These are phyloP conservation scores for Pipra filicauda DNA, from an alignment of 2,113 vertebrate species.

Conservation along the genomic window DNA sequence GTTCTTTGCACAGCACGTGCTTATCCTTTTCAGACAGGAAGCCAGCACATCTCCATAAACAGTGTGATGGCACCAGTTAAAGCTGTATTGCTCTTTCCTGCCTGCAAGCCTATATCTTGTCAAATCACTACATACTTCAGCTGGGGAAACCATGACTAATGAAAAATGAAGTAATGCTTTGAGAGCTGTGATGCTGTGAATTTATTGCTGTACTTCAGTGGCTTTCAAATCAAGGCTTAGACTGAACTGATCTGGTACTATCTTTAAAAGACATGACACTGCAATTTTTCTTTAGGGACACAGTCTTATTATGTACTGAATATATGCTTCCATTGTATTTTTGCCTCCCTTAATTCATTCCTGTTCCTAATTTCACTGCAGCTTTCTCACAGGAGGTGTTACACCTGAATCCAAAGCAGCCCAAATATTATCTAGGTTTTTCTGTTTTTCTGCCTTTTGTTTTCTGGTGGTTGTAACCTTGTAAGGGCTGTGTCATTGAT, in stretches of 20 bases:
- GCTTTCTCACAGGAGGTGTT: not conserved
- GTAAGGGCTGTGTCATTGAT: not conserved
- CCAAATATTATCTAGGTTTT: not conserved
- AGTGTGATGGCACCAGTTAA: not conserved
- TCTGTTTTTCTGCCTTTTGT: not conserved
- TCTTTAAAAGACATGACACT: not conserved
- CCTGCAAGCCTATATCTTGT: constrained; percentile 7
- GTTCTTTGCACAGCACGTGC: constrained; percentile 5
- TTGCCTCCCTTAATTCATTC: not conserved
- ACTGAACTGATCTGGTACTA: not conserved
- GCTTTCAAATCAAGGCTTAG: not conserved
- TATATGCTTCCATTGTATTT: not conserved
- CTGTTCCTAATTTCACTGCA: not conserved
- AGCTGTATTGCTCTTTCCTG: constrained; percentile 16
- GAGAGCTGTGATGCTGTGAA: not conserved
- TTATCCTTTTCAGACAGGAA: constrained; percentile 4
- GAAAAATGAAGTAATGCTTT: not conserved
- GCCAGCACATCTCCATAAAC: not conserved
- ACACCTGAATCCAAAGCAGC: not conserved
- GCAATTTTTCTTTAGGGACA: not conserved
- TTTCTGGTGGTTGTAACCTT: not conserved
- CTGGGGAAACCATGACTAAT: not conserved
- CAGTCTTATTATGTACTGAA: not conserved
- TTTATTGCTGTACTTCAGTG: not conserved
- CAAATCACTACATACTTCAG: not conserved